Base-by-base conservation (phyloP, 2,797 vertebrate species). In the Yasuhikotakia modesta region DNA sequence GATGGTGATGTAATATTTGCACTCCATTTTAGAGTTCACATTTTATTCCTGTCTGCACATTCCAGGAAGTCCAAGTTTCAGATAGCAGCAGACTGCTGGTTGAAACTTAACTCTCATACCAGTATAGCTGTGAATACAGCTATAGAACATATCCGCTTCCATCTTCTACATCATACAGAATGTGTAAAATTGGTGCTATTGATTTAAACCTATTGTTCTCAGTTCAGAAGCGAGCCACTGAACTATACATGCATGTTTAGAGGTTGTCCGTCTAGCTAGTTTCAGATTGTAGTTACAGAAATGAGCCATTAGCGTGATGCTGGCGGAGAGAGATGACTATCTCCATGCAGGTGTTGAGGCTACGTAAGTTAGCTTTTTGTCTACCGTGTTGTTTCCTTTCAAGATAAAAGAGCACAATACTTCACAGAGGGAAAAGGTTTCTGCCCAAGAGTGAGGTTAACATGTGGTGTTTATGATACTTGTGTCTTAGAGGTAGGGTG, bases 291-390 rank as follows among this genome's bases (percentile, higher is more conserved):
- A 88, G 89, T 86, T 86, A 90, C 86, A 91, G 89, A 90, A 91
- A 90, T 89, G 87, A 87, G 87, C 84, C 88, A 87, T 91, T 91
- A 90, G 90, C 87, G 82, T 84, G 80, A 83, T 88, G 83, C 89
- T 87, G 89, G 88, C 85, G 84, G 82, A 93, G 90, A 93, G 81
- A 92, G 92, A 93, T 93, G 83, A 81, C 55, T 89, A 92, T 93
- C 91, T 91, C 86, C 87, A 91, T 92, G 91, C 91, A 92, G 92
- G 89, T 92, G 90, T 92, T 91, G 89, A 89, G 91, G 89, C 90
- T 92, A 80, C 86, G 72, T 64, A 27, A 43, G 73, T n/a, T 76
- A 48, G 43, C 74, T 85, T 78, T 71, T 35, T 80, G 70, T 17
- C 22, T 76, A 61, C 76, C 12, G 63, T 43, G 55, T 70, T n/a